phyloP scores from a whole-genome alignment of 2,113 vertebrate species.

The Okapia johnstoni region DNA sequence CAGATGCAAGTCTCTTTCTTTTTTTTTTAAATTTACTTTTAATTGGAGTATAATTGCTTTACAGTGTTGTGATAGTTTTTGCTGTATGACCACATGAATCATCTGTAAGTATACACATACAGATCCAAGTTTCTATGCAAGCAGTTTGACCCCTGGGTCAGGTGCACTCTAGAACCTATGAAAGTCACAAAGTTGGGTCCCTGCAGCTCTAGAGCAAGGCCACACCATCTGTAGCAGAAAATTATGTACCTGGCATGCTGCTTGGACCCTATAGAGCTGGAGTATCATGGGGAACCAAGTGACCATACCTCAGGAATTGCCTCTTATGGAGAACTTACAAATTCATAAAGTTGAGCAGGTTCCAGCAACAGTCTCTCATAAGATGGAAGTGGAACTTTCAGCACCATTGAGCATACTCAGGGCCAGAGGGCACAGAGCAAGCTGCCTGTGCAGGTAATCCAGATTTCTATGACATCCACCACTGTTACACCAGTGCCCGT shows the following conservation, averaged over 20 bases:
- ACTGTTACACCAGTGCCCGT: background rate
- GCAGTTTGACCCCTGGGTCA: background rate
- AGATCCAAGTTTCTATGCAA: background rate
- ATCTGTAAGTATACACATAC: background rate
- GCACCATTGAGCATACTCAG: background rate
- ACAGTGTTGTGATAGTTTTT: background rate
- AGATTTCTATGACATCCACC: background rate
- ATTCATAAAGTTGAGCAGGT: background rate
- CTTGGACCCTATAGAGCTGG: background rate
- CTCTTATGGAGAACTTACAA: background rate
- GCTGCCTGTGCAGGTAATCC: background rate
- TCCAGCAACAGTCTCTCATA: background rate
- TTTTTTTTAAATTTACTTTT: background rate
- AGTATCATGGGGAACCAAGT: background rate
- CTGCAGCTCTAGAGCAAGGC: background rate
- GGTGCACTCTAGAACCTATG: background rate
- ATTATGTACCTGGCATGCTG: background rate
- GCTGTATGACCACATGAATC: background rate
- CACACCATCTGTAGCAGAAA: background rate
- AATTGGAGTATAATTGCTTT: background rate
- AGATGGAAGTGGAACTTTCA: background rate
- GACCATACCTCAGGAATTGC: background rate
- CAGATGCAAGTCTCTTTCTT: background rate
- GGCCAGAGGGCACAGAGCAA: background rate
- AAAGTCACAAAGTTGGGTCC: background rate